Conservation (phyloP, 2,888 invertebrate genomes). For the Oligia strigilis region DNA sequence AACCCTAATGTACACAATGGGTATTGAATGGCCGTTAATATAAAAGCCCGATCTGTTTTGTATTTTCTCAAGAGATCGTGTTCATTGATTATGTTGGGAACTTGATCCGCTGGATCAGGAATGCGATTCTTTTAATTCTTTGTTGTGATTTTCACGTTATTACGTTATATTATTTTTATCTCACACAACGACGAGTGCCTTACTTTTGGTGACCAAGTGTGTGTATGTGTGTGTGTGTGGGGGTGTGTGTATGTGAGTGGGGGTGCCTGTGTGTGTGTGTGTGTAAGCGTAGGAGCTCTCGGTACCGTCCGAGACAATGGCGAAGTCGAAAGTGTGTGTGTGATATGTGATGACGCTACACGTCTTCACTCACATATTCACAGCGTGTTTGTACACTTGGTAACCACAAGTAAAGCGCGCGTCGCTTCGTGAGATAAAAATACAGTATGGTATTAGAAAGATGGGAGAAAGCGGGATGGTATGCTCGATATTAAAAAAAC, state of each 20-base stretch:
- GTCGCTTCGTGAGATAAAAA: not conserved
- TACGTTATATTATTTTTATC: not conserved
- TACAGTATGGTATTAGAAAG: not conserved
- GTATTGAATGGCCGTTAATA: constrained; percentile 53
- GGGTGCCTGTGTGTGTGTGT: not conserved
- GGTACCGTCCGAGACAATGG: not conserved
- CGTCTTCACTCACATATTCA: not conserved
- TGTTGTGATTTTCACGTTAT: constrained; percentile 32
- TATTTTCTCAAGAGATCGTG: constrained; percentile 60
- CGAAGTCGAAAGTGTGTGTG: not conserved
- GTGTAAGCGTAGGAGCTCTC: not conserved
- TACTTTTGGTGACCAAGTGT: not conserved
- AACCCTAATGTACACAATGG: constrained; percentile 53
- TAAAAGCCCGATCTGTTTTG: constrained; percentile 61
- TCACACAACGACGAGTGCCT: not conserved
- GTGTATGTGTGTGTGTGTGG: not conserved
- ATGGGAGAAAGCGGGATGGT: not conserved
- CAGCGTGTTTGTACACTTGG: not conserved
- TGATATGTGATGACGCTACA: not conserved
- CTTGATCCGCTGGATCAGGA: constrained; percentile 35
- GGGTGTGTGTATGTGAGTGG: no score
- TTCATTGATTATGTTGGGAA: constrained; percentile 58
- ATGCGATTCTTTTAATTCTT: constrained; percentile 35
- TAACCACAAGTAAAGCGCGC: not conserved
- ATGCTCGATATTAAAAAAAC: not conserved